Conservation (phyloP, 1,140 invertebrate species). For the Lepidostoma basale region DNA sequence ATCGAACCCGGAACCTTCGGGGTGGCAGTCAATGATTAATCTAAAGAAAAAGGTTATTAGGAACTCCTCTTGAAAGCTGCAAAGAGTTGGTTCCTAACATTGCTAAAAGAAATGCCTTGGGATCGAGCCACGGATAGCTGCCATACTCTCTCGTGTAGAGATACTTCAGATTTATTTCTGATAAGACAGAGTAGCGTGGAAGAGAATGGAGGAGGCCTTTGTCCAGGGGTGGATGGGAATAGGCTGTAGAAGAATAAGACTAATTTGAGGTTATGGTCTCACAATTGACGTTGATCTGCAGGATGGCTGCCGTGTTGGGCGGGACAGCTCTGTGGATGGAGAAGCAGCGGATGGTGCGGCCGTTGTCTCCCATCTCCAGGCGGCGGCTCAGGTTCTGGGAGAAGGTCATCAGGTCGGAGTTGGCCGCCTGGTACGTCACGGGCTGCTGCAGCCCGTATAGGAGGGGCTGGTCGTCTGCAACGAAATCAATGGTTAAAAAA, state of each 20-base stretch:
- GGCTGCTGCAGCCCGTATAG: slow-evolving; percentile 60
- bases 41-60: too few species aligned
- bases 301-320: neutral
- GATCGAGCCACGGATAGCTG: too few species aligned
- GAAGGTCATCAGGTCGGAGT: slow-evolving; percentile 55
- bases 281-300: slow-evolving; percentile 17
- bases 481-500: neutral
- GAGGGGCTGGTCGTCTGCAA: slow-evolving; percentile 65
- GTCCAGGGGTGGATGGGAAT: neutral
- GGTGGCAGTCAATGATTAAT: too few species aligned
- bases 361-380: slow-evolving; percentile 68
- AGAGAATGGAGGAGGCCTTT: too few species aligned
- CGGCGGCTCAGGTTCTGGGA: slow-evolving; percentile 67
- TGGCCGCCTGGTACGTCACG: neutral
- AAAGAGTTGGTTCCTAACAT: too few species aligned
- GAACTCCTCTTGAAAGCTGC: too few species aligned
- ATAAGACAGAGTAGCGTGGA: too few species aligned
- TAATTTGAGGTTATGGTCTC: neutral
- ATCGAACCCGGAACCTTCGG: too few species aligned
- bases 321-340: slow-evolving; percentile 66
- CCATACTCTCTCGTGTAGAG: too few species aligned
- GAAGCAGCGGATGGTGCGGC: slow-evolving; percentile 67
- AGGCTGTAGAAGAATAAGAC: neutral
- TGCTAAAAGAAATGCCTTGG: too few species aligned
- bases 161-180: too few species aligned